Conservation (phyloP, 2,113 vertebrate species). For the Istiophorus platypterus region DNA sequence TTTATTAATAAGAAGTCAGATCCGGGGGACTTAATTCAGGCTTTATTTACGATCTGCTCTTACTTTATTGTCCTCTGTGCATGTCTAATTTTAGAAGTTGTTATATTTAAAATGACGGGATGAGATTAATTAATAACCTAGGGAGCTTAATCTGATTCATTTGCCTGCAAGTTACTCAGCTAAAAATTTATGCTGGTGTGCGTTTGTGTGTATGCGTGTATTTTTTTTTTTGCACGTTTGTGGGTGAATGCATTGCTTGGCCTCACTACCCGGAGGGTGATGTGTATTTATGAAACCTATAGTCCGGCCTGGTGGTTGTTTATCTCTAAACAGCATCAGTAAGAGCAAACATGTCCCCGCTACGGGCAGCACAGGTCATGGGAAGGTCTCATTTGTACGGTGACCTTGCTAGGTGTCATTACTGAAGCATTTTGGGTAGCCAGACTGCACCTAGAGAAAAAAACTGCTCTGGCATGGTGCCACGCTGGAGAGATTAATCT, state of each 20-base stretch:
- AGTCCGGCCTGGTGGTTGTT: constrained; percentile 59
- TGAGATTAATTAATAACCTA: not conserved
- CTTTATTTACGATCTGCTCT: not conserved
- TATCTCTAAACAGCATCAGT: constrained; percentile 72
- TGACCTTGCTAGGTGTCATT: constrained; percentile 81
- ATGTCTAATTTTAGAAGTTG: not conserved
- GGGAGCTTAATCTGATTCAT: not conserved
- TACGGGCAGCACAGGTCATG: constrained; percentile 73
- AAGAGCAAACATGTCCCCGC: constrained; percentile 65
- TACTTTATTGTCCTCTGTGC: not conserved
- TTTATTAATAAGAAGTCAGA: no score
- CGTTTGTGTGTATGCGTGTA: constrained; percentile 21
- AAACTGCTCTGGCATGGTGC: constrained; percentile 19
- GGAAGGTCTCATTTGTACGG: constrained; percentile 64
- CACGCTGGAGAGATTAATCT: constrained; percentile 61
- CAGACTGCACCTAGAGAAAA: constrained; percentile 31
- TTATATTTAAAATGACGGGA: constrained; percentile 1
- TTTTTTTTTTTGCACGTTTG: constrained; percentile 44
- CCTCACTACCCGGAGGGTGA: constrained; percentile 35
- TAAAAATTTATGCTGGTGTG: no score
- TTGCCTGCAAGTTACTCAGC: no score
- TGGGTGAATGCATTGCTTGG: constrained; percentile 41
- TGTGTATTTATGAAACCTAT: constrained; percentile 70
- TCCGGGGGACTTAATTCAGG: no score
- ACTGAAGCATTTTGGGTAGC: constrained; percentile 62